phyloP scores from a whole-genome alignment of 2,113 vertebrate species.

The Anoura caudifer region DNA sequence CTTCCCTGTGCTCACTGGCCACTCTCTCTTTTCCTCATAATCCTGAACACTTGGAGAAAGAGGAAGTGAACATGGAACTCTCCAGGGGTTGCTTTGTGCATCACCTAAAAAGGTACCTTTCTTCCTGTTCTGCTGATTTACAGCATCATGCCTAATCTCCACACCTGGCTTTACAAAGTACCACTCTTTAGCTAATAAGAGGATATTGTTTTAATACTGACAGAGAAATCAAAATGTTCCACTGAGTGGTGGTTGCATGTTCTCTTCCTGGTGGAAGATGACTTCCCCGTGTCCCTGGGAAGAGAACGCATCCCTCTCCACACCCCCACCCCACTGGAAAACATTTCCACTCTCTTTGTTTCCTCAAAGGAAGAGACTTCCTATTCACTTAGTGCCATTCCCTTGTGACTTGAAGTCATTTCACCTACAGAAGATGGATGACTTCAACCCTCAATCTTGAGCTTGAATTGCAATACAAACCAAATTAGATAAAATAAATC shows the following conservation, averaged over 20 bases:
- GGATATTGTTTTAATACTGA: conserved; percentile 54
- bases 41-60: neutral
- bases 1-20: neutral
- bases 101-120: neutral
- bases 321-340: neutral
- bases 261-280: conserved; percentile 5
- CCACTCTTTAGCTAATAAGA: conserved; percentile 39
- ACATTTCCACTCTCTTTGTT: conserved; percentile 3
- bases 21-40: neutral
- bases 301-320: neutral
- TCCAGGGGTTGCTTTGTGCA: neutral
- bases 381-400: neutral
- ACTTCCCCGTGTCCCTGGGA: conserved; percentile 51
- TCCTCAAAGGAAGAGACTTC: conserved; percentile 50
- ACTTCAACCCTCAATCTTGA: conserved; percentile 15
- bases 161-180: conserved; percentile 6
- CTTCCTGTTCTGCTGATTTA: neutral
- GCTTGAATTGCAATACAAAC: conserved; percentile 49
- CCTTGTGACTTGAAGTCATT: conserved; percentile 37
- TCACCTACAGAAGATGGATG: conserved; percentile 51
- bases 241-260: neutral
- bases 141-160: neutral
- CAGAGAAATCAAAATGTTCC: conserved; percentile 38
- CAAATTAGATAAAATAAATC: conserved; percentile 70
- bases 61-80: neutral